Conservation (phyloP, 2,797 vertebrate species). For the Pristis pectinata region DNA sequence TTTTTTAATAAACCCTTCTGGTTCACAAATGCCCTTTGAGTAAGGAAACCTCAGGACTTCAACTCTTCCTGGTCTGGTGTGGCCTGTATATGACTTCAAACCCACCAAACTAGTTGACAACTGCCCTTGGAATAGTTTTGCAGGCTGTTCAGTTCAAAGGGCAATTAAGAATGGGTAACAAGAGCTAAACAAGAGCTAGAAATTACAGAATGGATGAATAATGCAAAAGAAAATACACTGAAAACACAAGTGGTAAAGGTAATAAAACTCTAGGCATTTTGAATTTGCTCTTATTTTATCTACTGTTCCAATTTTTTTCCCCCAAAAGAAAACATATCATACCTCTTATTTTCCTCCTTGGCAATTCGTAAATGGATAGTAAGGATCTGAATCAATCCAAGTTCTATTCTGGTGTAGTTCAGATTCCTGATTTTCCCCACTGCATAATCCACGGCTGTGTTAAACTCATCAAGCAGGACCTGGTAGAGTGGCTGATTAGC, state of each 20-base stretch:
- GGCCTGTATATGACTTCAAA: too few species aligned
- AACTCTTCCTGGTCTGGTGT: too few species aligned
- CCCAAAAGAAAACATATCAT: background rate
- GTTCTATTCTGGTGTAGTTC: slow-evolving; percentile 50
- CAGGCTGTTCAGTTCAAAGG: too few species aligned
- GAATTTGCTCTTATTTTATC: background rate
- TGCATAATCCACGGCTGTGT: slow-evolving; percentile 54
- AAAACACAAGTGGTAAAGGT: background rate
- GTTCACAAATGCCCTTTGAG: too few species aligned
- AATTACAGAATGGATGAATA: too few species aligned
- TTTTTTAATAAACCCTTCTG: too few species aligned
- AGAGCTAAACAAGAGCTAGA: too few species aligned
- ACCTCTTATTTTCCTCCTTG: slow-evolving; percentile 59
- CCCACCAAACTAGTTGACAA: too few species aligned
- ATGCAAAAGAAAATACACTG: too few species aligned
- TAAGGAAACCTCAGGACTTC: too few species aligned
- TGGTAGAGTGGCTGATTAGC: slow-evolving; percentile 58
- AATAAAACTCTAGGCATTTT: background rate
- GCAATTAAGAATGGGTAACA: too few species aligned
- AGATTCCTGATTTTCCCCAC: slow-evolving; percentile 47
- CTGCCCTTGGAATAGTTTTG: too few species aligned
- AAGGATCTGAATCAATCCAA: slow-evolving; percentile 60
- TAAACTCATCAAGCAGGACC: slow-evolving; percentile 56
- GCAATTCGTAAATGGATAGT: slow-evolving; percentile 61
- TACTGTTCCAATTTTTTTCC: background rate